Evolutionary conservation across 1,140 invertebrate species (phyloP), one percentile per base, ranked within the genome.

Genomic region (Homarus americanus): DNA sequence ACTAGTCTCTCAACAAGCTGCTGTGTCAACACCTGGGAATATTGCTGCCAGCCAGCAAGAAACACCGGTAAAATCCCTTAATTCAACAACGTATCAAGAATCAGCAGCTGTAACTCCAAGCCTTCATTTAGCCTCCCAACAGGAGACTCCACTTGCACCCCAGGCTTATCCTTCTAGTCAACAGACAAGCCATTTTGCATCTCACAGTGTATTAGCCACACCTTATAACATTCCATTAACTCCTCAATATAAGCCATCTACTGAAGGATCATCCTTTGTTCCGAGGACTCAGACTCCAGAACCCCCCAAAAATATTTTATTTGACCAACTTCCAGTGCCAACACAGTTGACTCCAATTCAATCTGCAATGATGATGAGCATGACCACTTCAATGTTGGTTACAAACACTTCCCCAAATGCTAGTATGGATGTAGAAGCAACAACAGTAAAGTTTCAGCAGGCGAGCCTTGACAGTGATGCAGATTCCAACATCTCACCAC

Each of bases 341-440:
- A 75, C 80, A 28, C 88, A 76, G n/a, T 66, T 83, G 36, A 90
- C 88, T 41, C 88, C 88, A 79, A 34, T 76, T 41, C 88, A 90
- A 32, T 85, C 89, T 79, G 89, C 89, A 34, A 91, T 91, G 89
- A 91, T 91, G 89, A 91, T 91, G 89, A 91, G 89, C 73, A 91
- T 91, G 89, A 79, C 89, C 17, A 78, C 82, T n/a, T 91, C 89
- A 79, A 91, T 91, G 89, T 41, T 91, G 75, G 89, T 80, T 78
- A 78, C 72, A 28, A 76, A 79, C 69, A 84, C 82, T 9, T 91
- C 89, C 53, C 82, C 89, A n/a, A 80, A 91, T 85, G 53, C 82
- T 17, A 85, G 82, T 38, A 76, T 86, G 72, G 88, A 90, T 66
- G 75, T 91, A 34, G 89, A 91, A 49, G 89, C 82, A 79, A 86